Conservation (phyloP, 1,140 invertebrate genomes). For the Drosophila tani region DNA sequence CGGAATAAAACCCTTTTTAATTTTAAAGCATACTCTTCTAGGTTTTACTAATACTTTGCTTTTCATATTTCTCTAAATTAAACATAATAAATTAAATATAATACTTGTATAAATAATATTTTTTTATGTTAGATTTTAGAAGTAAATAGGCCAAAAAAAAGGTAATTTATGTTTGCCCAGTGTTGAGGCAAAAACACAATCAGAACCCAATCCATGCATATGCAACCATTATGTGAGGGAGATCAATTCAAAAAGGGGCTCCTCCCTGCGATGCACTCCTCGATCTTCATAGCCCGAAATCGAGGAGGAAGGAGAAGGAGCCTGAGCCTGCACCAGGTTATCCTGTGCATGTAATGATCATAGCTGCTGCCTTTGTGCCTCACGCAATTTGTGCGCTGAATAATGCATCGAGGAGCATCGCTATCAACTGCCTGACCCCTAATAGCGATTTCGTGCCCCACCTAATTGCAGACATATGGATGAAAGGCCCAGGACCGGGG, state of each 20-base stretch:
- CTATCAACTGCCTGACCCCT: slow-evolving; percentile 65
- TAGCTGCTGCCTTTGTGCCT: slow-evolving; percentile 49
- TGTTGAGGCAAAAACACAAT: slow-evolving; percentile 23
- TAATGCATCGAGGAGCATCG: slow-evolving; percentile 34
- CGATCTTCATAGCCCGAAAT: slow-evolving; percentile 30
- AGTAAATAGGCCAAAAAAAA: background rate
- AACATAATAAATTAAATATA: too few relatives aligned
- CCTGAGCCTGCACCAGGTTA: slow-evolving; percentile 54
- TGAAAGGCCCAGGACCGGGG: slow-evolving; percentile 30
- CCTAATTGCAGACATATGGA: slow-evolving; percentile 69
- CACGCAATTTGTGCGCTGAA: slow-evolving; percentile 57
- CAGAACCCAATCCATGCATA: slow-evolving; percentile 30
- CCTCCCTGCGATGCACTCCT: slow-evolving; percentile 12
- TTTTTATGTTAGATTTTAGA: background rate
- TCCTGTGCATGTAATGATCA: slow-evolving; percentile 56
- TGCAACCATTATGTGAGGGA: slow-evolving; percentile 41
- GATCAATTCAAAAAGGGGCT: slow-evolving; percentile 23
- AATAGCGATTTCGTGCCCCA: slow-evolving; percentile 66
- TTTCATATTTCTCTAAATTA: too few relatives aligned
- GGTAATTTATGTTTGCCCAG: background rate
- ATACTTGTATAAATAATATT: background rate
- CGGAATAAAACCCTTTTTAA: too few relatives aligned
- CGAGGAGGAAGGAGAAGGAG: slow-evolving; percentile 1
- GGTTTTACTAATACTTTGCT: too few relatives aligned
- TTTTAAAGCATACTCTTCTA: too few relatives aligned